Evolutionary conservation across 1,140 invertebrate genomes (phyloP).

Genomic region (Matsumurasca onukii): DNA sequence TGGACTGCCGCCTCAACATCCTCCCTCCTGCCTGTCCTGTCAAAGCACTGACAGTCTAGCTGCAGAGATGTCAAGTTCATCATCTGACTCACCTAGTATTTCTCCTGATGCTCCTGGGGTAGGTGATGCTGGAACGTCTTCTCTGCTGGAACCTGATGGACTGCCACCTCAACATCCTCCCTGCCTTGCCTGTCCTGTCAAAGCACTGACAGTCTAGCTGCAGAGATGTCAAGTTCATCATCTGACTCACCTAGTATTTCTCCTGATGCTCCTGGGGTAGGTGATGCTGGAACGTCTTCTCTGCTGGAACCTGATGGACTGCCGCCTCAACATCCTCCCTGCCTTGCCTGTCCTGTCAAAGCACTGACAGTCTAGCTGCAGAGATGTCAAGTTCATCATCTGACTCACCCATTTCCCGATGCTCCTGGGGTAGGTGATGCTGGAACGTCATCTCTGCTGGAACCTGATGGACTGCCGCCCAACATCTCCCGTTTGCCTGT

Average conservation of each 20-base stretch:
- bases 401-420: too few relatives aligned
- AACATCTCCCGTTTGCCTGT: too few relatives aligned
- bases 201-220: slow-evolving; percentile 50
- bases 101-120: slow-evolving; percentile 22
- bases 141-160: slow-evolving; percentile 32
- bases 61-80: too few relatives aligned
- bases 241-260: slow-evolving; percentile 57
- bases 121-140: slow-evolving; percentile 29
- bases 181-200: slow-evolving; percentile 34
- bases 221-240: slow-evolving; percentile 63
- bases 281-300: slow-evolving; percentile 32
- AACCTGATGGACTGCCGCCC: too few relatives aligned
- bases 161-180: slow-evolving; percentile 34
- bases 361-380: too few relatives aligned
- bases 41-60: too few relatives aligned
- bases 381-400: slow-evolving; percentile 63
- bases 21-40: too few relatives aligned
- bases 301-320: slow-evolving; percentile 33
- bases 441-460: too few relatives aligned
- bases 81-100: slow-evolving; percentile 5
- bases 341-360: slow-evolving; percentile 35
- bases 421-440: too few relatives aligned
- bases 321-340: slow-evolving; percentile 33
- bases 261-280: slow-evolving; percentile 16
- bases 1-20: too few relatives aligned